A percentile compares a stretch with the other conserved stretches of the same genome.
Conservation (phyloP, 1,140 invertebrate species). For the Brachionus sp. region DNA sequence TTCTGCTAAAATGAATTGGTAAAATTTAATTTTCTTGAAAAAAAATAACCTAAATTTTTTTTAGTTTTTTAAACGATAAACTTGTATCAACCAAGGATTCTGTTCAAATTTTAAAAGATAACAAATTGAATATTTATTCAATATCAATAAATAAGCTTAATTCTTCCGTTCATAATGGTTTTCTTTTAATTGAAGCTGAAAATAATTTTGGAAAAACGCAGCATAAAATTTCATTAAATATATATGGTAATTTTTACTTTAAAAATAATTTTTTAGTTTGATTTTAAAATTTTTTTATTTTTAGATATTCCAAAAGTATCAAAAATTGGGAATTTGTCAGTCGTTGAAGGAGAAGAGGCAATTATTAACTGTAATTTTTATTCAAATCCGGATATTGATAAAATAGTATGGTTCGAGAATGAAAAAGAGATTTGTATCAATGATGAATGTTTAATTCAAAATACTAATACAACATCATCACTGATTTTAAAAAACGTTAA, state of each 20-base stretch:
- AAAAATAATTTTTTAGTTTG: neutral
- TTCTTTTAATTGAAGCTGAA: neutral
- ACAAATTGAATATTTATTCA: neutral
- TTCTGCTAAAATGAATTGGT: slow-evolving; percentile 79
- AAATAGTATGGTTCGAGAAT: slow-evolving; percentile 6
- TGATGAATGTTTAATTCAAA: neutral
- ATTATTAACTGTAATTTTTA: slow-evolving; percentile 9
- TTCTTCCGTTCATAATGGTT: neutral
- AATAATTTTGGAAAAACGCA: neutral
- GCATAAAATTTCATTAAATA: neutral
- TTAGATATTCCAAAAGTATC: slow-evolving; percentile 12
- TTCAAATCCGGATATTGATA: neutral
- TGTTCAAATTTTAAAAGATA: neutral
- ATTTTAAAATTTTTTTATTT: neutral
- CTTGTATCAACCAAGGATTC: neutral
- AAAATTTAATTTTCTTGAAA: neutral
- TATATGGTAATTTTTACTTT: neutral
- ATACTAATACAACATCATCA: neutral
- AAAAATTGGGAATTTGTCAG: neutral
- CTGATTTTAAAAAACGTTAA: neutral
- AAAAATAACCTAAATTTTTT: neutral
- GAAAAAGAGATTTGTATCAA: slow-evolving; percentile 13
- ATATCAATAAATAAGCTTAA: neutral
- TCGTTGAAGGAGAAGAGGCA: slow-evolving; percentile 12
- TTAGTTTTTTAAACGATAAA: neutral